phyloP scores from a whole-genome alignment of 2,888 invertebrate genomes.

The Eristalis intricaria region DNA sequence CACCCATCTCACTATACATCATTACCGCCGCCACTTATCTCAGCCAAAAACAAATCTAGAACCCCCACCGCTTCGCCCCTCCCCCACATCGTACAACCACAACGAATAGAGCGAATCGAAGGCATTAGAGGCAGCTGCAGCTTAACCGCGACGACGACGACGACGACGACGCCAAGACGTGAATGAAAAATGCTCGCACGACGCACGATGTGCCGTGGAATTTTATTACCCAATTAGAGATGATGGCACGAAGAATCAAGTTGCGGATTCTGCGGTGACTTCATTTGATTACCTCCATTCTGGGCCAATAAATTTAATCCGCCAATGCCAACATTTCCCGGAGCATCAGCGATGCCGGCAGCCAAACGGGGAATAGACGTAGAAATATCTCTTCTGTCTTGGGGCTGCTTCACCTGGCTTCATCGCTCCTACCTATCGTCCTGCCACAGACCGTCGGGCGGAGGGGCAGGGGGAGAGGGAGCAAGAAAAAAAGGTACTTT shows the following conservation, averaged over 20 bases:
- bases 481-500: constrained; percentile 56
- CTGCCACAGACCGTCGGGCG: not conserved
- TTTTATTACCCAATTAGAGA: constrained; percentile 71
- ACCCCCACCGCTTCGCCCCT: not conserved
- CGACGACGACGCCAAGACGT: not conserved
- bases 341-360: constrained; percentile 8
- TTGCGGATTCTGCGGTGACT: constrained; percentile 69
- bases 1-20: not conserved
- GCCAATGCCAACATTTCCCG: constrained; percentile 59
- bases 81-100: not conserved
- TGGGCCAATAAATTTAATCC: constrained; percentile 70
- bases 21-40: constrained; percentile 3
- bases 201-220: constrained; percentile 59
- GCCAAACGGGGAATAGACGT: not conserved
- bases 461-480: not conserved
- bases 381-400: constrained; percentile 18
- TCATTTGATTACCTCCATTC: constrained; percentile 71
- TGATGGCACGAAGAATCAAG: constrained; percentile 71
- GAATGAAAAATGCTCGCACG: constrained; percentile 45
- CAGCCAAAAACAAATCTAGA: not conserved
- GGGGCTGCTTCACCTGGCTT: not conserved
- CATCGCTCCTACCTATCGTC: not conserved
- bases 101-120: constrained; percentile 29
- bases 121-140: constrained; percentile 25
- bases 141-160: constrained; percentile 33